Base-by-base conservation (phyloP, 2,113 vertebrate genomes). In the Zapus hudsonius region DNA sequence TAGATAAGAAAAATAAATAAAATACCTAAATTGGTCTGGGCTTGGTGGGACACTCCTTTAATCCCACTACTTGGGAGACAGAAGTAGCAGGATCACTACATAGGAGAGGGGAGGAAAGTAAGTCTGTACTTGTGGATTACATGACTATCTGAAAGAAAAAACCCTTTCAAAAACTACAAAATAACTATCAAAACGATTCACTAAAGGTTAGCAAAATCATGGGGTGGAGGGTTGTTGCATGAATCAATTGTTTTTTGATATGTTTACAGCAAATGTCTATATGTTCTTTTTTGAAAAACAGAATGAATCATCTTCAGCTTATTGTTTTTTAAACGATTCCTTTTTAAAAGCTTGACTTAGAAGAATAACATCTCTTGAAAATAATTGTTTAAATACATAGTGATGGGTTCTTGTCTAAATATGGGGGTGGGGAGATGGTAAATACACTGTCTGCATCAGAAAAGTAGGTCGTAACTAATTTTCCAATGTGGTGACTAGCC, bases 111-210 rank as follows among this genome's bases (percentile, higher is more conserved):
- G 19, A 3, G 81, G 74, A 23, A 87, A 57, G 23, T 84, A 36
- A 80, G 36, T 75, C 42, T 90, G 1, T 63, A 52, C 9, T 42
- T 89, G 12, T 27, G 29, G 15, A 31, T 72, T 33, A 57, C 36
- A 52, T 92, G 63, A 73, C 52, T 84, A 17, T 80, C 89, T 80
- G 40, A 63, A 55, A 64, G 93, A 36, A 93, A 81, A 89, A 88
- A 47, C 13, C 10, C 63, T 20, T 25, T 5, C 64, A 42, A 85
- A 38, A 16, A 79, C 83, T 86, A 31, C 4, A 80, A 79, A 79
- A 75, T 83, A 38, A 63, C 19, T 75, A 52, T 19, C 25, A 78
- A 94, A 92, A 67, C 27, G 73, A 27, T n/a, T 69, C 38, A 36
- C 55, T 87, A 72, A 42, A 83, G 52, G 84, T 76, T 91, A 76